Conservation (phyloP, 1,140 invertebrate genomes). For the Heliothis virescens region DNA sequence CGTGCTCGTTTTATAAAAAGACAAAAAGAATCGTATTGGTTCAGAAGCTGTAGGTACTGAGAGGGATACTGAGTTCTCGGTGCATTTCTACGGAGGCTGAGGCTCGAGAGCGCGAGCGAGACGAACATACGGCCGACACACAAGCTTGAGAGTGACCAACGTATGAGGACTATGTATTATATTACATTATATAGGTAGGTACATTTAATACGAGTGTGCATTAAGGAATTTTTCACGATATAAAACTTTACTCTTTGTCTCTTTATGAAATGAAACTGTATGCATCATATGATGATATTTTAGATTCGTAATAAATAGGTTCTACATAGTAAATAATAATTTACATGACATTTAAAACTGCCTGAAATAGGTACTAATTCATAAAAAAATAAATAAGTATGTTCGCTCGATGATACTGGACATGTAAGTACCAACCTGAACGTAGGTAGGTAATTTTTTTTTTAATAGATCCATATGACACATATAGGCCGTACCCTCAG, state of each 20-base stretch:
- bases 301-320: too few species aligned
- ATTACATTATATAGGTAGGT: neutral
- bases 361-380: too few species aligned
- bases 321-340: too few species aligned
- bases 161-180: conserved; percentile 21
- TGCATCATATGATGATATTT: too few species aligned
- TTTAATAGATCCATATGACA: too few species aligned
- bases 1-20: conserved; percentile 44
- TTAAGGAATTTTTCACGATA: conserved; percentile 56
- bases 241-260: conserved; percentile 58
- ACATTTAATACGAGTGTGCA: conserved; percentile 21
- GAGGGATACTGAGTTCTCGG: conserved; percentile 54
- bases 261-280: neutral
- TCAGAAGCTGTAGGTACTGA: conserved; percentile 57
- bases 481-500: too few species aligned
- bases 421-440: too few species aligned
- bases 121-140: conserved; percentile 45
- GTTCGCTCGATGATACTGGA: too few species aligned
- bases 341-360: too few species aligned
- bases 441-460: too few species aligned
- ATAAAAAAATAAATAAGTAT: too few species aligned
- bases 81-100: conserved; percentile 59
- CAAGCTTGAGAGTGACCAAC: conserved; percentile 41
- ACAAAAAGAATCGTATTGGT: conserved; percentile 55
- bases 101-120: conserved; percentile 49